Conservation (phyloP, 1,140 invertebrate genomes). For the Lasioglossum albipes region DNA sequence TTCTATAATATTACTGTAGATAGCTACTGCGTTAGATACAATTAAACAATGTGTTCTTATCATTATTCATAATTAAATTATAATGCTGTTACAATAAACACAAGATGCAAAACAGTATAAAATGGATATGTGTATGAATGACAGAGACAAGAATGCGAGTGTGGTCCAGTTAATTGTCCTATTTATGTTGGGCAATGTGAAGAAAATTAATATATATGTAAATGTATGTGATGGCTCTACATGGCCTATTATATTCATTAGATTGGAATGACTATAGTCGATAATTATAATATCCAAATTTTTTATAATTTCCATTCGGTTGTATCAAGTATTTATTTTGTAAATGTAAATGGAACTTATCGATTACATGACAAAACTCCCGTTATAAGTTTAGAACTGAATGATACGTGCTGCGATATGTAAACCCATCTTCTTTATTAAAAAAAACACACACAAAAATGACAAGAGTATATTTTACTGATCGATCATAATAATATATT, state of each 20-base stretch:
- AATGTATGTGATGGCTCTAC: conserved; percentile 50
- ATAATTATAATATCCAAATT: conserved; percentile 46
- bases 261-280: conserved; percentile 35
- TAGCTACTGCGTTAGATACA: conserved; percentile 60
- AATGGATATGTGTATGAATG: conserved; percentile 22
- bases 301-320: conserved; percentile 47
- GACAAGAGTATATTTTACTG: conserved; percentile 28
- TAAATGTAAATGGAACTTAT: conserved; percentile 43
- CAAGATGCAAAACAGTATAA: conserved; percentile 37
- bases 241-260: conserved; percentile 62
- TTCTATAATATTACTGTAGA: conserved; percentile 66
- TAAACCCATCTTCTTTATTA: conserved; percentile 67
- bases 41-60: conserved; percentile 69
- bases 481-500: not conserved
- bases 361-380: conserved; percentile 21
- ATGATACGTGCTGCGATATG: conserved; percentile 49
- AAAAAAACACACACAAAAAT: conserved; percentile 51
- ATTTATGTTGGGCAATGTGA: conserved; percentile 33
- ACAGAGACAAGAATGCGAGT: conserved; percentile 15
- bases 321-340: conserved; percentile 45
- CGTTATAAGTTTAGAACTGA: conserved; percentile 46
- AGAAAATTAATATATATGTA: conserved; percentile 40
- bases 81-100: conserved; percentile 53
- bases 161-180: conserved; percentile 40
- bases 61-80: conserved; percentile 62